Conservation (phyloP, 2,888 invertebrate species). For the Calliphora vomitoria region DNA sequence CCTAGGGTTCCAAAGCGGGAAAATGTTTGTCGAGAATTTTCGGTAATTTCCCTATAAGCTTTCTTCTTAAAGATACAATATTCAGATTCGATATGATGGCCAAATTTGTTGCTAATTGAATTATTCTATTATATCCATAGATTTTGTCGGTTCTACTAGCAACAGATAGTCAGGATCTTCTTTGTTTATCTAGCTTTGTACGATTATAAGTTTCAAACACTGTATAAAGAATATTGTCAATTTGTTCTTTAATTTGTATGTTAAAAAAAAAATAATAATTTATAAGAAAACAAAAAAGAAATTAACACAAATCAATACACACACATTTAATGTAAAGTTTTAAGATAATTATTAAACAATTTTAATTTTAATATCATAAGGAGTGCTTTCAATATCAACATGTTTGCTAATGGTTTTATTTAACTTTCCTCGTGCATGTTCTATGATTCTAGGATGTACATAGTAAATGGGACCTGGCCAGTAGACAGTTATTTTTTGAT, state of each 20-base stretch:
- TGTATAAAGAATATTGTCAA: constrained; percentile 30
- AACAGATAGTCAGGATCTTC: no score
- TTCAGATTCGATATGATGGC: no score
- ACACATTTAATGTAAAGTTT: constrained; percentile 18
- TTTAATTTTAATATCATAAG: constrained; percentile 85
- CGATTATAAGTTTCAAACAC: constrained; percentile 20
- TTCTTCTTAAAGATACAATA: no score
- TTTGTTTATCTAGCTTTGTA: not conserved
- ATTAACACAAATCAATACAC: constrained; percentile 5
- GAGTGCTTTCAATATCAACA: constrained; percentile 82
- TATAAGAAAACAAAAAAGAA: constrained; percentile 16
- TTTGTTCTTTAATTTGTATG: not conserved
- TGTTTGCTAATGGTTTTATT: constrained; percentile 80
- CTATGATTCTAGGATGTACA: constrained; percentile 82
- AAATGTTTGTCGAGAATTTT: no score
- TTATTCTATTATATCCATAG: no score
- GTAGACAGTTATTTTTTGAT: constrained; percentile 30
- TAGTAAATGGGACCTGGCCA: constrained; percentile 80
- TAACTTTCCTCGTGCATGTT: constrained; percentile 83
- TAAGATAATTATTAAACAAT: constrained; percentile 80
- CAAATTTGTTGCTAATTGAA: no score
- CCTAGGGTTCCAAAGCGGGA: no score
- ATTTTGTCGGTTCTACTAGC: no score
- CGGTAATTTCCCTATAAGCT: no score
- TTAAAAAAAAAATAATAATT: not conserved